A percentile compares a stretch with the other conserved stretches of the same genome.
phyloP scores from a whole-genome alignment of 2,797 vertebrate genomes.

The Cephalopachus bancanus region DNA sequence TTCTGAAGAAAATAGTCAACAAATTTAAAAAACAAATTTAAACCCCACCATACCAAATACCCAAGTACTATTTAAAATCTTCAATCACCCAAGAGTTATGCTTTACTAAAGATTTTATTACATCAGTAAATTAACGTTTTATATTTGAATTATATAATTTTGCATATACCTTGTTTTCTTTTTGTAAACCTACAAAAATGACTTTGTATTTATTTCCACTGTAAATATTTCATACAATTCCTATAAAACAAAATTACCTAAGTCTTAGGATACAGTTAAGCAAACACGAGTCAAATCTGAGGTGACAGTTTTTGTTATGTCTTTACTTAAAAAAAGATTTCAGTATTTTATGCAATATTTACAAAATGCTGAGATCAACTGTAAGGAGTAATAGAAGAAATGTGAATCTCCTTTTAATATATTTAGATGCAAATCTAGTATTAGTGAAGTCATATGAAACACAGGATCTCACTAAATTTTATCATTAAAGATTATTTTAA shows the following conservation, averaged over 20 bases:
- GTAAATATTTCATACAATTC: slow-evolving; percentile 19
- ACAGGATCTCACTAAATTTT: slow-evolving; percentile 8
- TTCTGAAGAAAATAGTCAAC: slow-evolving; percentile 34
- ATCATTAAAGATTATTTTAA: not conserved
- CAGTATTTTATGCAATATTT: slow-evolving; percentile 25
- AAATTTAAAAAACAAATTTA: not conserved
- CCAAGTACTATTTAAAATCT: slow-evolving; percentile 1
- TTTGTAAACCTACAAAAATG: not conserved
- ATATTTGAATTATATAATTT: slow-evolving; percentile 43
- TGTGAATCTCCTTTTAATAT: not conserved
- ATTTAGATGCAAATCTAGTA: not conserved
- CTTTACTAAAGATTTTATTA: slow-evolving; percentile 15
- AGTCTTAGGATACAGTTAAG: not conserved
- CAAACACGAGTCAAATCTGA: slow-evolving; percentile 54
- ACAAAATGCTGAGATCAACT: slow-evolving; percentile 25
- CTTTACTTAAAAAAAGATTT: slow-evolving; percentile 14
- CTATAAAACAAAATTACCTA: slow-evolving; percentile 44
- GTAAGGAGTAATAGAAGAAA: not conserved
- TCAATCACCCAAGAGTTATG: slow-evolving; percentile 10
- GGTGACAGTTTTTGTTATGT: not conserved
- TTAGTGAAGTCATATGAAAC: not conserved
- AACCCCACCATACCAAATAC: not conserved
- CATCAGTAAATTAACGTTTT: slow-evolving; percentile 25
- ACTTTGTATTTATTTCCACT: slow-evolving; percentile 14
- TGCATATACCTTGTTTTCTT: not conserved